Conservation (phyloP, 2,113 vertebrate genomes). For the Trichomycterus rosablanca region DNA sequence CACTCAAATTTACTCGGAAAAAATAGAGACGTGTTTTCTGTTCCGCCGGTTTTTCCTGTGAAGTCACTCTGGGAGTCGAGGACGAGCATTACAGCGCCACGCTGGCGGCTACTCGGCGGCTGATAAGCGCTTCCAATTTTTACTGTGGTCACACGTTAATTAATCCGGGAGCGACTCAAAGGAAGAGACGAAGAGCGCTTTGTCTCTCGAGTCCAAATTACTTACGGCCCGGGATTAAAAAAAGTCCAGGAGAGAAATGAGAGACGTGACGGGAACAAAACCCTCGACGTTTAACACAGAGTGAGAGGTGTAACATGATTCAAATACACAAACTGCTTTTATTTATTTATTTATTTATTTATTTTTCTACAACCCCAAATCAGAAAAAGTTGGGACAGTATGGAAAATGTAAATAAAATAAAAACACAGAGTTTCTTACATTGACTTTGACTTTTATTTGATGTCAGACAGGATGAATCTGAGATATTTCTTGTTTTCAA, state of each 20-base stretch:
- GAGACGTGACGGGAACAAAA: background rate
- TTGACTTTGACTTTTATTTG: too few relatives aligned
- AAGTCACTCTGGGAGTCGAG: slow-evolving; percentile 6
- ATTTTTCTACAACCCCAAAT: too few relatives aligned
- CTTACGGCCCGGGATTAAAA: slow-evolving; percentile 9
- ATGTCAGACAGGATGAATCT: too few relatives aligned
- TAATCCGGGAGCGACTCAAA: slow-evolving; percentile 40
- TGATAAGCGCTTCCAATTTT: slow-evolving; percentile 40
- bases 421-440: too few relatives aligned
- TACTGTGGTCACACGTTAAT: slow-evolving; percentile 37
- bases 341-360: too few relatives aligned
- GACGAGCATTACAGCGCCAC: background rate
- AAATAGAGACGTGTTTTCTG: background rate
- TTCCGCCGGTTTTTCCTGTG: background rate
- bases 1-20: slow-evolving; percentile 21
- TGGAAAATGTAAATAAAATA: too few relatives aligned
- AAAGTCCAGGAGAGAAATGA: background rate
- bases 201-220: slow-evolving; percentile 25
- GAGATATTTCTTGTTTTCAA: too few relatives aligned
- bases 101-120: slow-evolving; percentile 19
- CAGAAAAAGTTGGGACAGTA: too few relatives aligned
- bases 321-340: background rate
- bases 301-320: slow-evolving; percentile 14
- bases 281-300: too few relatives aligned
- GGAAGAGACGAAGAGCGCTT: slow-evolving; percentile 22